These are phyloP conservation scores for Baronia brevicornis DNA, from an alignment of 2,888 invertebrate species.

Conservation along the genomic window DNA sequence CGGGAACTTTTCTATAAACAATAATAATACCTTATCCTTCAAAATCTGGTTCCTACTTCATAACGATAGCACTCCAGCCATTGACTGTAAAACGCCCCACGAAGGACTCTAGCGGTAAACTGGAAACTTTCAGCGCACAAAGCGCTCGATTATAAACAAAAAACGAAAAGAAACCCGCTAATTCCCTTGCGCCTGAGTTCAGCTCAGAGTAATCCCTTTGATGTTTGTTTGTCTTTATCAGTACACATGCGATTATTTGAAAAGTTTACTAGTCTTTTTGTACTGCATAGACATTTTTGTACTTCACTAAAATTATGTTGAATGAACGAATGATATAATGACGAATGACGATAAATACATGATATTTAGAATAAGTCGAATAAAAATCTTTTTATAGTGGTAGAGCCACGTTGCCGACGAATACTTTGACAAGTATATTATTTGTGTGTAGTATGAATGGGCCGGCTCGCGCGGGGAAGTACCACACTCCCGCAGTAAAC, in stretches of 20 bases:
- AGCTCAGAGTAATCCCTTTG: slow-evolving; percentile 29
- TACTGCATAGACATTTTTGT: too few species aligned
- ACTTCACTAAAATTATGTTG: slow-evolving; percentile 1
- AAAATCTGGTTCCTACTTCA: slow-evolving; percentile 10
- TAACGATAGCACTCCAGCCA: slow-evolving; percentile 29
- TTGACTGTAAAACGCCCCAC: slow-evolving; percentile 39
- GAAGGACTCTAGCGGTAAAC: slow-evolving; percentile 34
- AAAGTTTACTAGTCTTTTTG: slow-evolving; percentile 12
- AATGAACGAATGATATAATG: too few species aligned
- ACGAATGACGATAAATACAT: too few species aligned
- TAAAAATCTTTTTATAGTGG: too few species aligned
- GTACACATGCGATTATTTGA: slow-evolving; percentile 16
- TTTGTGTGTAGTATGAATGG: too few species aligned
- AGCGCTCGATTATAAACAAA: slow-evolving; percentile 58
- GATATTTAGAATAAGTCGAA: too few species aligned
- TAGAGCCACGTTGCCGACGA: too few species aligned
- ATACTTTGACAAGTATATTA: too few species aligned
- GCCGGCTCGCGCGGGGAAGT: too few species aligned
- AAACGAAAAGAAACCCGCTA: slow-evolving; percentile 45
- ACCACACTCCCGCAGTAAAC: too few species aligned
- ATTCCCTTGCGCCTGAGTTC: slow-evolving; percentile 35
- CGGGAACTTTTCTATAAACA: too few species aligned
- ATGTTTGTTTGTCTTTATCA: slow-evolving; percentile 29
- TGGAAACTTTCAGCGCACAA: slow-evolving; percentile 35
- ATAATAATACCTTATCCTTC: slow-evolving; percentile 20